phyloP scores from a whole-genome alignment of 2,113 vertebrate genomes.

The Girardinichthys multiradiatus region DNA sequence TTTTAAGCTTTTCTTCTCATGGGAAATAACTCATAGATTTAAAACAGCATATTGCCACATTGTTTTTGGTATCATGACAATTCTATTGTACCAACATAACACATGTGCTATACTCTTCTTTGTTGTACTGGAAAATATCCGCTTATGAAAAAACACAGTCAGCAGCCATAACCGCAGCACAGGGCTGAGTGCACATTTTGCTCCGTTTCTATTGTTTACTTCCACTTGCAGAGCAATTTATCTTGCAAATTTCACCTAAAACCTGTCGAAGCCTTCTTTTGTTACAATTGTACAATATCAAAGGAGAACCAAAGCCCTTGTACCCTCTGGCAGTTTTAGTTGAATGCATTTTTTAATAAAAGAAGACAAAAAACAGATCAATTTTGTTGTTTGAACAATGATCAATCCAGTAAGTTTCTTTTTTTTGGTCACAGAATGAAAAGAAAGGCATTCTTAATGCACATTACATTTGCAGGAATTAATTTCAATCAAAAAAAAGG shows the following conservation, averaged over 20 bases:
- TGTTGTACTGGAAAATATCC: background rate
- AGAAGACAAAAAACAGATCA: slow-evolving; percentile 59
- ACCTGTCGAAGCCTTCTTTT: slow-evolving; percentile 15
- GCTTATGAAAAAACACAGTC: background rate
- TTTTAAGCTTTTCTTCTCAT: background rate
- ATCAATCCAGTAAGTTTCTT: slow-evolving; percentile 53
- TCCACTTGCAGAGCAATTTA: slow-evolving; percentile 32
- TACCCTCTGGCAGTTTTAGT: slow-evolving; percentile 50
- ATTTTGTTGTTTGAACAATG: slow-evolving; percentile 57
- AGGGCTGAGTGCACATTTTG: slow-evolving; percentile 17
- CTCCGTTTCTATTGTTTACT: slow-evolving; percentile 4
- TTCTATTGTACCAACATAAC: background rate
- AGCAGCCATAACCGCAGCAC: slow-evolving; percentile 1
- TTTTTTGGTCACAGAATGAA: background rate
- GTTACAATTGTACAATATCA: slow-evolving; percentile 23
- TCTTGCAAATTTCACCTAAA: slow-evolving; percentile 18
- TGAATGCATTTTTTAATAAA: slow-evolving; percentile 65
- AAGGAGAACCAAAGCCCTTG: slow-evolving; percentile 21
- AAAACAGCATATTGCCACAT: slow-evolving; percentile 6
- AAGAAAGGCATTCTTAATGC: slow-evolving; percentile 54
- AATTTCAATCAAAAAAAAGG: background rate
- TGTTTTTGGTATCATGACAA: slow-evolving; percentile 17
- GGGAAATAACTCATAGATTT: background rate
- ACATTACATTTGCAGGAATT: slow-evolving; percentile 32
- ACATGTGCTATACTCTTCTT: background rate